Percentiles rank a stretch among this genome's conserved stretches.
These are phyloP conservation scores for Meriones unguiculatus DNA, from an alignment of 2,113 vertebrate genomes.

Conservation along the genomic window DNA sequence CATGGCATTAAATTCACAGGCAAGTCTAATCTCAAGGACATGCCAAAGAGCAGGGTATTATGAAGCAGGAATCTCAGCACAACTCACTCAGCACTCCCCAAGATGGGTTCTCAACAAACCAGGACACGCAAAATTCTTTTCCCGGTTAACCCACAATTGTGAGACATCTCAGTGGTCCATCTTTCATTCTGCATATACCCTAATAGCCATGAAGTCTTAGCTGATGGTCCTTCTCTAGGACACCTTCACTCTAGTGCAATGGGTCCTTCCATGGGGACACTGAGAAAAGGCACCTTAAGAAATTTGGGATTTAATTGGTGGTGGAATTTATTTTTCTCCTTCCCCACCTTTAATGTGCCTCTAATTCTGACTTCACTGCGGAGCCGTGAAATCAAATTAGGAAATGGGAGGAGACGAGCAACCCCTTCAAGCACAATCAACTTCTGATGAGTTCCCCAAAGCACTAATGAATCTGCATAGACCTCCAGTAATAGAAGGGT, in stretches of 20 bases:
- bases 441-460: constrained; percentile 85
- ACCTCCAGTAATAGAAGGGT: constrained; percentile 66
- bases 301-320: constrained; percentile 53
- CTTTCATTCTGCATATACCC: background rate
- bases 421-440: constrained; percentile 86
- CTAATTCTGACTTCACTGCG: constrained; percentile 74
- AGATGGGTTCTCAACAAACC: background rate
- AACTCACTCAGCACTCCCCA: background rate
- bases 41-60: background rate
- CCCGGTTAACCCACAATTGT: background rate
- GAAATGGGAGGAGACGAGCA: constrained; percentile 81
- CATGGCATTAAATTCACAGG: background rate
- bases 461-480: constrained; percentile 84
- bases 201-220: constrained; percentile 25
- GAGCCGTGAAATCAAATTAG: constrained; percentile 81
- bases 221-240: constrained; percentile 33
- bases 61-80: background rate
- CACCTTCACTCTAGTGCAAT: constrained; percentile 54
- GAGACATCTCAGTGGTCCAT: background rate
- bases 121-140: background rate
- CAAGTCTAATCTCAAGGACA: constrained; percentile 22
- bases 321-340: background rate
- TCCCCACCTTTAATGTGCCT: constrained; percentile 74
- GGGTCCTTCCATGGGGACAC: background rate
- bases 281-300: constrained; percentile 59